Percentiles rank a stretch among this genome's conserved stretches.
These are phyloP conservation scores for Gulo gulo DNA, from an alignment of 2,113 vertebrate genomes.

Conservation along the genomic window DNA sequence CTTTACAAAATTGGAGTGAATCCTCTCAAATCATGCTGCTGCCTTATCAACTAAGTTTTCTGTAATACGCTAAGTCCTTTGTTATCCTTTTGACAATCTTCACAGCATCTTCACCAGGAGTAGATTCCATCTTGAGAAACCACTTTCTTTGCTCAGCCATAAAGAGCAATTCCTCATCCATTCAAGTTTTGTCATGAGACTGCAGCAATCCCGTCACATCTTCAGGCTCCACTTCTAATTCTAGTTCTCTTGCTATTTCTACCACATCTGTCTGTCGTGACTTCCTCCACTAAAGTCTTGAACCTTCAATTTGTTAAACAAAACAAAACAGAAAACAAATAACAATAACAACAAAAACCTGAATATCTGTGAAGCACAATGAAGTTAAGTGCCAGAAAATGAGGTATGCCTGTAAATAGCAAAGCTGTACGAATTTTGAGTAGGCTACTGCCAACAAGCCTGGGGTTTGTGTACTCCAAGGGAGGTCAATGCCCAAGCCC, in stretches of 20 bases:
- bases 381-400: background rate
- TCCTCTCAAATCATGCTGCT: background rate
- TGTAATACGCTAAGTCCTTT: background rate
- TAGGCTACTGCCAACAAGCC: background rate
- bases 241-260: background rate
- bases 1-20: background rate
- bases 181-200: background rate
- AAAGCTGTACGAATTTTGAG: background rate
- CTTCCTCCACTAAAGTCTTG: background rate
- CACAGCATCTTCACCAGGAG: background rate
- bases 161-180: background rate
- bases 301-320: background rate
- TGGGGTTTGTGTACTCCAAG: background rate
- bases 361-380: background rate
- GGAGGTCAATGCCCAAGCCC: background rate
- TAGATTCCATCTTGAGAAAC: background rate
- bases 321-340: too few species aligned
- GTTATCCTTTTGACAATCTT: background rate
- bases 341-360: background rate
- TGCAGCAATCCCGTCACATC: background rate
- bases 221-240: background rate
- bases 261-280: background rate
- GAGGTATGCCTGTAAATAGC: background rate
- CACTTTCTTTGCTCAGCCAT: background rate
- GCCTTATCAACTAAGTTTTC: background rate